These are phyloP conservation scores for Conus canariensis DNA, from an alignment of 2,888 invertebrate genomes.

Conservation along the genomic window DNA sequence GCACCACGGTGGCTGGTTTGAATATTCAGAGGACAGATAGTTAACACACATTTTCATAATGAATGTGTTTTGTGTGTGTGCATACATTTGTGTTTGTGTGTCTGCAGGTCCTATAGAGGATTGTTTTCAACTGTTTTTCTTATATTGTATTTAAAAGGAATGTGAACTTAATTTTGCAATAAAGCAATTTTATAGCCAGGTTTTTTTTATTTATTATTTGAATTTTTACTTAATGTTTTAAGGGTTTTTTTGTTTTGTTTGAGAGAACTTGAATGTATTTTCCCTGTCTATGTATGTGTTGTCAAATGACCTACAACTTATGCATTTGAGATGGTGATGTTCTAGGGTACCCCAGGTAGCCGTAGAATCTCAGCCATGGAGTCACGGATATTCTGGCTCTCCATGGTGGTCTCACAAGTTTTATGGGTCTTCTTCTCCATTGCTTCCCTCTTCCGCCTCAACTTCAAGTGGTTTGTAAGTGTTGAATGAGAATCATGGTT, in stretches of 20 bases:
- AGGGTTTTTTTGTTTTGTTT: background rate
- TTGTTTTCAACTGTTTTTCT: no score
- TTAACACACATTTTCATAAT: no score
- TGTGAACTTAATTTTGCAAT: no score
- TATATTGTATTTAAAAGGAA: no score
- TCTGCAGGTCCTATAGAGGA: no score
- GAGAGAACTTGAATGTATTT: background rate
- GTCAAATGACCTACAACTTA: background rate
- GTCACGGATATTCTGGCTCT: slow-evolving; percentile 95
- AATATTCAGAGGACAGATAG: no score
- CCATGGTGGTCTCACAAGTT: slow-evolving; percentile 90
- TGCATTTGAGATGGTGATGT: background rate
- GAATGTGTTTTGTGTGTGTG: no score
- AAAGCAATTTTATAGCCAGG: no score
- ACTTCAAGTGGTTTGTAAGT: slow-evolving; percentile 94
- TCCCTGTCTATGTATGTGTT: background rate
- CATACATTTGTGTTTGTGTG: no score
- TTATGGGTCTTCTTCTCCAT: slow-evolving; percentile 94
- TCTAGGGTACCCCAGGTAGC: slow-evolving; percentile 41
- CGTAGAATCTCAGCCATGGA: slow-evolving; percentile 83
- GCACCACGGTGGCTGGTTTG: no score
- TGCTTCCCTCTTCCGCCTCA: slow-evolving; percentile 90
- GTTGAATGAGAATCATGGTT: slow-evolving; percentile 27
- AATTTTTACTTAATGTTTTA: no score
- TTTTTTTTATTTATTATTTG: no score